A percentile compares a stretch with the other conserved stretches of the same genome.
Conservation (phyloP, 2,797 vertebrate species). For the Arremon aurantiirostris region DNA sequence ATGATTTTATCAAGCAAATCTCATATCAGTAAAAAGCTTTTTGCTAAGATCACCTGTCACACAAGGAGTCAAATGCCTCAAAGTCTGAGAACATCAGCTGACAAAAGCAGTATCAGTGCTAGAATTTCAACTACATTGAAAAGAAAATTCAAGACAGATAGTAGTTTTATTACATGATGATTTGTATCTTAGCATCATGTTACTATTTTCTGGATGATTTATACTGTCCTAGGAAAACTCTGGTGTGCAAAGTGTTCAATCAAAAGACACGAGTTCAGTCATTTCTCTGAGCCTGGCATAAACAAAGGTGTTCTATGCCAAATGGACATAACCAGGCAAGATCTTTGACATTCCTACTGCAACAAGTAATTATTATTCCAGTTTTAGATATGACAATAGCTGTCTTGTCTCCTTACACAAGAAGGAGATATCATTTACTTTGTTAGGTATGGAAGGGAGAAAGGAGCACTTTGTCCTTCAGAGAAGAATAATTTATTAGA, state of each 20-base stretch:
- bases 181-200: neutral
- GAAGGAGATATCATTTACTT: neutral
- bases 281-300: slow-evolving; percentile 55
- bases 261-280: slow-evolving; percentile 30
- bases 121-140: neutral
- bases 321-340: slow-evolving; percentile 7
- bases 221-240: neutral
- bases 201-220: slow-evolving; percentile 1
- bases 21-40: neutral
- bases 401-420: slow-evolving; percentile 7
- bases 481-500: neutral
- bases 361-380: slow-evolving; percentile 14
- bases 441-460: neutral
- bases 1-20: neutral
- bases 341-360: slow-evolving; percentile 50
- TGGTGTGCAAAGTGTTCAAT: slow-evolving; percentile 3
- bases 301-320: slow-evolving; percentile 54
- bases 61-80: neutral
- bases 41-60: neutral
- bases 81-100: neutral
- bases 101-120: neutral
- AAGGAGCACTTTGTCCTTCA: neutral
- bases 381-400: slow-evolving; percentile 14
- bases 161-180: neutral
- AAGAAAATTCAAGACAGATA: neutral